Conservation (phyloP, 2,113 vertebrate genomes). For the Gopherus evgoodei region DNA sequence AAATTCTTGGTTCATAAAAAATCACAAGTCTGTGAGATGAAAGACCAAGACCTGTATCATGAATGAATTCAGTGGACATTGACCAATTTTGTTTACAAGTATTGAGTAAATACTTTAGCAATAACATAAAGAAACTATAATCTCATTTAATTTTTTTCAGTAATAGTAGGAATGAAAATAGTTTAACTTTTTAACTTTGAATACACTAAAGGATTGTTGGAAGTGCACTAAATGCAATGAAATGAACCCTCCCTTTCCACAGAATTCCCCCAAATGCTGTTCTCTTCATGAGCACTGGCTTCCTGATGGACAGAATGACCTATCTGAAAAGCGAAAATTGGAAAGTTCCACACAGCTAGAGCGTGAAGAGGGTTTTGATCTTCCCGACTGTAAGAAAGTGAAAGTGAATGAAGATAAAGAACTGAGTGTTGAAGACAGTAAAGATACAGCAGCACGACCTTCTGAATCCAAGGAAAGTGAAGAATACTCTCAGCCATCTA, state of each 20-base stretch:
- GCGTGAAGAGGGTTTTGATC: constrained; percentile 89
- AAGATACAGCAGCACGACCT: constrained; percentile 65
- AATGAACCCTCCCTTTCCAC: constrained; percentile 92
- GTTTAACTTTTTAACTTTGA: constrained; percentile 48
- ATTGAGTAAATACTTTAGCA: background rate
- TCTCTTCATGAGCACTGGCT: constrained; percentile 91
- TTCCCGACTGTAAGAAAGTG: constrained; percentile 90
- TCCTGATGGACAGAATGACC: constrained; percentile 80
- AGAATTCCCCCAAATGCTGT: constrained; percentile 95
- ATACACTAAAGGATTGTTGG: constrained; percentile 92
- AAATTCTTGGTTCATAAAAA: background rate
- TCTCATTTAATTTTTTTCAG: background rate
- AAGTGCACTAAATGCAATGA: constrained; percentile 87
- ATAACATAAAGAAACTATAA: background rate
- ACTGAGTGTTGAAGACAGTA: constrained; percentile 63
- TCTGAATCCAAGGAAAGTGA: constrained; percentile 80
- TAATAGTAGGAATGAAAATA: background rate
- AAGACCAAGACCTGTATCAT: background rate
- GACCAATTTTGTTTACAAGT: background rate
- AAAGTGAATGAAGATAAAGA: constrained; percentile 67
- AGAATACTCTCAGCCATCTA: constrained; percentile 85
- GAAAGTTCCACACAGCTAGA: constrained; percentile 53
- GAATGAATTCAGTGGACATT: background rate
- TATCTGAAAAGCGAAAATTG: constrained; percentile 72
- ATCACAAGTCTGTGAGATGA: background rate